Base-by-base conservation (phyloP, 2,888 invertebrate genomes). In the Pterobdella sp. region DNA sequence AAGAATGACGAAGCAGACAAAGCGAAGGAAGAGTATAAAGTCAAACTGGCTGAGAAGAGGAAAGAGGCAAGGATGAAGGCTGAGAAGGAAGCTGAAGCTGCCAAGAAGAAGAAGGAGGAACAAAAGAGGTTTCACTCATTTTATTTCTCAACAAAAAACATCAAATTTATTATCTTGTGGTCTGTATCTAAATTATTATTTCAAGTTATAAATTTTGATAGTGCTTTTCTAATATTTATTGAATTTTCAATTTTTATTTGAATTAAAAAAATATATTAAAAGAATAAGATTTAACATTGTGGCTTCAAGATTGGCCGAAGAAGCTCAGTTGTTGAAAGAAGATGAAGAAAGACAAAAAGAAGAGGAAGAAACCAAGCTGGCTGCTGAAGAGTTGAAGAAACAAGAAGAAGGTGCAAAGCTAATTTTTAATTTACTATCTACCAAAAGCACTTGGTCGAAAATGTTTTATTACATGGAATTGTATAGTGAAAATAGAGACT, bases 41-140 rank as follows among this genome's bases (percentile, higher is more conserved):
- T 63, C 36, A 71, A 71, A 52, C 71, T 71, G 35, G 60, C 71
- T 3, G 71, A 71, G 36, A 71, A 71, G 63, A 42, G 71, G 34
- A 71, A 71, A 31, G 63, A 71, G 63, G 71, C 71, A 1, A n/a
- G 71, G 32, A 35, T 63, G 37, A 71, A 63, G 31, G 63, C 63
- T 60, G 71, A 71, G 49, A 49, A 26, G 29, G 69, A 69, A 32
- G 35, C 36, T 0, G 52, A 71, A 35, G 63, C 60, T 29, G 60
- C n/a, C 3, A 63, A 71, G 36, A 71, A 60, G 34, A 34, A 71
- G 37, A 71, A 63, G 71, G 22, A 36, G n/a, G 69, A 69, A 34
- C 52, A 42, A 31, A 32, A 52, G 34, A 65, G n/a, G 66, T 65
- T 3, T 29, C 31, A 10, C n/a, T 65, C 66, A 66, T 3, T 0